phyloP scores from a whole-genome alignment of 2,113 vertebrate species.

The Calyptomena viridis region DNA sequence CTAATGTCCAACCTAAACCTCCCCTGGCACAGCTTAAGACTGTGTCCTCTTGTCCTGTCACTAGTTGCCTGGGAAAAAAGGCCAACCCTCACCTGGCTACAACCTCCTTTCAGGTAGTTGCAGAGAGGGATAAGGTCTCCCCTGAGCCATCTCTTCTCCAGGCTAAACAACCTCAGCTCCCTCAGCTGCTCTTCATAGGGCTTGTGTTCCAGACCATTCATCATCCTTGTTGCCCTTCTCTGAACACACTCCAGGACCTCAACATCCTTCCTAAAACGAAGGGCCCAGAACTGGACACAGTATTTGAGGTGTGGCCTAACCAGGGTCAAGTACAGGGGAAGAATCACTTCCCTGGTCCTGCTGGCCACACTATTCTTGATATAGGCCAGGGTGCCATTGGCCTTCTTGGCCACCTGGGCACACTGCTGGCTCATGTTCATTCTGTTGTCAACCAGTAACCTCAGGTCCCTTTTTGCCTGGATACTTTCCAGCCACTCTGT shows the following conservation, averaged over 20 bases:
- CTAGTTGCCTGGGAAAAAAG: background rate
- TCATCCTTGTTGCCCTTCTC: background rate
- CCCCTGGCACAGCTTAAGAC: background rate
- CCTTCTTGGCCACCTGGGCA: background rate
- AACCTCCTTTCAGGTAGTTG: background rate
- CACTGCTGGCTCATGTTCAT: background rate
- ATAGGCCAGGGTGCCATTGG: background rate
- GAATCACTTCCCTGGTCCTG: background rate
- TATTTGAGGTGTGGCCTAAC: background rate
- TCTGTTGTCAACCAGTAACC: background rate
- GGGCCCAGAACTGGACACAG: background rate
- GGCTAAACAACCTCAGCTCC: background rate
- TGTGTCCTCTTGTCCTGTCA: background rate
- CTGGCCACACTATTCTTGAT: background rate
- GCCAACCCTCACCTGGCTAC: background rate
- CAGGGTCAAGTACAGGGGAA: background rate
- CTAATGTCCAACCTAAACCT: background rate
- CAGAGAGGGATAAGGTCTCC: background rate
- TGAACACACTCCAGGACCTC: background rate
- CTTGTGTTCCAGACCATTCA: background rate
- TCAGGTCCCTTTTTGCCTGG: background rate
- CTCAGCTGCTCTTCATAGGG: background rate
- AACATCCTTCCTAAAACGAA: background rate
- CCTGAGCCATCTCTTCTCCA: background rate
- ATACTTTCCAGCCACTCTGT: background rate